Conservation (phyloP, 2,888 invertebrate genomes). For the Alloplasta piceator region DNA sequence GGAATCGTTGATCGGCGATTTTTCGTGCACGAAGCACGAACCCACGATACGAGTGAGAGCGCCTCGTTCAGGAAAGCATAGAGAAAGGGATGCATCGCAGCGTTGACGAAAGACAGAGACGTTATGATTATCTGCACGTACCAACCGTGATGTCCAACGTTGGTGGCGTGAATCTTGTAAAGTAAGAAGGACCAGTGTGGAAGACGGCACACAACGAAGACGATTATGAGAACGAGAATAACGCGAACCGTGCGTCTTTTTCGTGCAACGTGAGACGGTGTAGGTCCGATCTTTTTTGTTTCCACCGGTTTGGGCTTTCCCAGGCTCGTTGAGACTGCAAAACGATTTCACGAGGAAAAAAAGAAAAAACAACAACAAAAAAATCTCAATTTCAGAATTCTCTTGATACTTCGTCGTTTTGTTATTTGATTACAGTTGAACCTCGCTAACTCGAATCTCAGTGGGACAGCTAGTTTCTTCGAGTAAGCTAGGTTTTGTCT, state of each 20-base stretch:
- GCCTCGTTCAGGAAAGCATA: conserved; percentile 86
- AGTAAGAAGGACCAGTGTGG: conserved; percentile 85
- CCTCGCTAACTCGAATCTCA: too few species aligned
- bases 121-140: conserved; percentile 84
- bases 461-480: too few species aligned
- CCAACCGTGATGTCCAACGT: conserved; percentile 81
- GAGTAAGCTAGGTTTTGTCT: too few species aligned
- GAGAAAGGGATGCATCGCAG: conserved; percentile 86
- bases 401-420: too few species aligned
- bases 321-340: conserved; percentile 66
- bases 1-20: conserved; percentile 6
- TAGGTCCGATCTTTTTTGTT: conserved; percentile 39
- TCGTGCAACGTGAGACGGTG: conserved; percentile 73
- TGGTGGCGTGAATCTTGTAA: conserved; percentile 81
- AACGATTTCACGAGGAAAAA: not conserved
- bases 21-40: conserved; percentile 53
- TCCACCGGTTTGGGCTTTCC: conserved; percentile 44
- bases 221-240: conserved; percentile 85
- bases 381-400: too few species aligned
- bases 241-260: conserved; percentile 86
- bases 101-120: conserved; percentile 84
- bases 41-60: conserved; percentile 68
- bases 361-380: not conserved
- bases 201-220: conserved; percentile 85
- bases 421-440: too few species aligned